phyloP scores from a whole-genome alignment of 2,113 vertebrate genomes.

The Calyptomena viridis region DNA sequence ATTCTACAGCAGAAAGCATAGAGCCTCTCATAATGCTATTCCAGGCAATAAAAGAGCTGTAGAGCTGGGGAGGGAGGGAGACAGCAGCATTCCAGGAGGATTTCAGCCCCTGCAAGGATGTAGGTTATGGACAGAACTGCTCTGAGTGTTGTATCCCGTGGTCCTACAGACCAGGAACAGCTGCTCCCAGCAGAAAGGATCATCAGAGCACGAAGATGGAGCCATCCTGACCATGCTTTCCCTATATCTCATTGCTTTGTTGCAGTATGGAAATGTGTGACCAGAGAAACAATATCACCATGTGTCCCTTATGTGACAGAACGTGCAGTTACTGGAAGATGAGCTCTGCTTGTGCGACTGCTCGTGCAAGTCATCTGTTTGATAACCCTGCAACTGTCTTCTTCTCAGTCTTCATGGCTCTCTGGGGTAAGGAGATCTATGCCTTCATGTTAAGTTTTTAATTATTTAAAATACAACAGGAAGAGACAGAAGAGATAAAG shows the following conservation, averaged over 20 bases:
- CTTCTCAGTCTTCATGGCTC: constrained; percentile 97
- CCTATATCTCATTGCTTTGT: neutral
- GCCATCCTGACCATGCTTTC: neutral
- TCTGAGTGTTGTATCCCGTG: fast-evolving
- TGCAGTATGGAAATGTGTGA: constrained; percentile 97
- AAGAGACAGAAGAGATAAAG: constrained; percentile 45
- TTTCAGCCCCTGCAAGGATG: neutral
- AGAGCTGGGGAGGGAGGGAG: neutral
- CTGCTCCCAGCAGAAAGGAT: neutral
- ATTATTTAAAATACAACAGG: constrained; percentile 51
- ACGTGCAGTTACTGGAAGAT: constrained; percentile 97
- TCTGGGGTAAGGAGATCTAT: constrained; percentile 85
- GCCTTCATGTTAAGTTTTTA: constrained; percentile 13
- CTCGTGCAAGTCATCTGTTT: constrained; percentile 94
- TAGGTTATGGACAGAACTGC: neutral
- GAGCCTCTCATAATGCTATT: neutral
- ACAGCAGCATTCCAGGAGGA: neutral
- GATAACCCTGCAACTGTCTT: constrained; percentile 97
- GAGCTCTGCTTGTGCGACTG: constrained; percentile 88
- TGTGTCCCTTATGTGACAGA: constrained; percentile 94
- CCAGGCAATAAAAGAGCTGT: neutral
- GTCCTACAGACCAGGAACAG: neutral
- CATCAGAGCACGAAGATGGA: neutral
- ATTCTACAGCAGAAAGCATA: neutral
- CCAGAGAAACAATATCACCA: constrained; percentile 90